These are phyloP conservation scores for Periophthalmodon schlosseri DNA, from an alignment of 2,113 vertebrate genomes.

Conservation along the genomic window DNA sequence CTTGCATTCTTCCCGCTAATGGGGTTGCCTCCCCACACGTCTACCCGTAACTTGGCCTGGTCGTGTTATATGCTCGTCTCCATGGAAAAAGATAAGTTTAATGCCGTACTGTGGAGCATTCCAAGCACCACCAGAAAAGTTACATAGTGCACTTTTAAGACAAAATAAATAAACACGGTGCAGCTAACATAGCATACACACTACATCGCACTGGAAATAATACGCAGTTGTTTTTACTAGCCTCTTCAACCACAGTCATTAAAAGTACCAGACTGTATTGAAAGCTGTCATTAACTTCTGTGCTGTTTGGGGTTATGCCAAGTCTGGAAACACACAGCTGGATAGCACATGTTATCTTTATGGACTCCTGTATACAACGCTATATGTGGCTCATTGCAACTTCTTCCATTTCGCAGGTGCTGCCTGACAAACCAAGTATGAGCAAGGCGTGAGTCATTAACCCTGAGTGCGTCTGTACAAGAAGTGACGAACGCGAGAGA, in stretches of 20 bases:
- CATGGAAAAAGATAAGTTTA: too few relatives aligned
- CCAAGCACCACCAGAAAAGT: not conserved
- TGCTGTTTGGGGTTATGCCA: conserved; percentile 24
- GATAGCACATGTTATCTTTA: conserved; percentile 42
- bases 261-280: conserved; percentile 48
- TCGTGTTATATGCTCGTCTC: too few relatives aligned
- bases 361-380: conserved; percentile 30
- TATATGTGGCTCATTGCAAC: conserved; percentile 32
- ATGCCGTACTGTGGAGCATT: not conserved
- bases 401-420: conserved; percentile 50
- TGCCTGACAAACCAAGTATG: conserved; percentile 35
- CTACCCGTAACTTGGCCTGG: too few relatives aligned
- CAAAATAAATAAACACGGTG: not conserved
- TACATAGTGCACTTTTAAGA: not conserved
- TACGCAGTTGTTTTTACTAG: conserved; percentile 18
- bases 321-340: conserved; percentile 50
- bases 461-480: conserved; percentile 48
- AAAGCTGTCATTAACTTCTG: conserved; percentile 57
- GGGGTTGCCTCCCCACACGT: too few relatives aligned
- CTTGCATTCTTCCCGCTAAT: too few relatives aligned
- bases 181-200: not conserved
- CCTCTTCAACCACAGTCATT: conserved; percentile 32
- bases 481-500: not conserved
- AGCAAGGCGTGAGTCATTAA: conserved; percentile 45
- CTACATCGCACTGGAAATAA: not conserved